These are phyloP conservation scores for Drosophila funebris DNA, from an alignment of 1,140 invertebrate genomes.

Conservation along the genomic window DNA sequence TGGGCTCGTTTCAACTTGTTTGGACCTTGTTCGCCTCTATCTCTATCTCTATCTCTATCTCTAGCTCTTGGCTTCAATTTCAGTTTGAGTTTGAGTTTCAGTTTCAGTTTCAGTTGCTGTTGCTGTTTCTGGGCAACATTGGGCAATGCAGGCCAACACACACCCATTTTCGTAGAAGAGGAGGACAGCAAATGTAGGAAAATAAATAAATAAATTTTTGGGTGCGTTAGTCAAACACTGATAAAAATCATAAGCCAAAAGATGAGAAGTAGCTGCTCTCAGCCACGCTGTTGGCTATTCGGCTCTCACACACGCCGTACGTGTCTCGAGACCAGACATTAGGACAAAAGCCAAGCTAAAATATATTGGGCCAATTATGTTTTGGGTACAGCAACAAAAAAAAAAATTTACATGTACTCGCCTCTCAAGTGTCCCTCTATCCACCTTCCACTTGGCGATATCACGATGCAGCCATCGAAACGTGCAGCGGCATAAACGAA, in stretches of 20 bases:
- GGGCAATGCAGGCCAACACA: conserved; percentile 48
- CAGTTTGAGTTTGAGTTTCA: background rate
- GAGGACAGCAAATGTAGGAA: background rate
- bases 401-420: conserved; percentile 65
- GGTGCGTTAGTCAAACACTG: conserved; percentile 77
- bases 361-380: conserved; percentile 80
- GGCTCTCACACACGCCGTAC: conserved; percentile 31
- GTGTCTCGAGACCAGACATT: conserved; percentile 53
- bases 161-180: conserved; percentile 63
- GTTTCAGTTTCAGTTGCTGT: background rate
- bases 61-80: background rate
- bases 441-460: conserved; percentile 32
- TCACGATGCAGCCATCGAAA: conserved; percentile 65
- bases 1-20: conserved; percentile 32
- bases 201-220: conserved; percentile 43
- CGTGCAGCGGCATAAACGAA: conserved; percentile 67
- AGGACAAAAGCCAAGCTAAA: conserved; percentile 50
- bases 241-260: conserved; percentile 70
- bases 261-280: conserved; percentile 24
- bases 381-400: too few relatives aligned
- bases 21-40: background rate
- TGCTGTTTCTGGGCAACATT: conserved; percentile 43
- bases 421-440: conserved; percentile 55
- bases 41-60: background rate
- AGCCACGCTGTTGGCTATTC: background rate